Base-by-base conservation (phyloP, 2,888 invertebrate species). In the Folsomia candida region DNA sequence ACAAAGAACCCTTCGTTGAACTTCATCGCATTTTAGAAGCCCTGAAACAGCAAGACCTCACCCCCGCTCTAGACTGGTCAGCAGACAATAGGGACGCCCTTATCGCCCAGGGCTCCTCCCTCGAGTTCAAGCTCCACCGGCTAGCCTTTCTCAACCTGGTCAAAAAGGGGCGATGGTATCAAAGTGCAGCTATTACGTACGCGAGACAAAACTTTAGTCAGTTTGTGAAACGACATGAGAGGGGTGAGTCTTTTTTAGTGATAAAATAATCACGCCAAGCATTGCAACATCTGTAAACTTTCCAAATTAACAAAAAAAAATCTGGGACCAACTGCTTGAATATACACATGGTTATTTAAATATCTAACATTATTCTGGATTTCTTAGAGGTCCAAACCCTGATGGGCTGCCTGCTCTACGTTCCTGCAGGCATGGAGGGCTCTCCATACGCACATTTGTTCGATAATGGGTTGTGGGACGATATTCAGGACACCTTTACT, bases 31-130 rank as follows among this genome's bases (percentile, higher is more conserved):
- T 97, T 78, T 88, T 96, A 65, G 93, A 91, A 76, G 90, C 93
- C 61, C 86, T 98, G 72, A 90, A 91, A 79, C 89, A 89, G 62
- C 89, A 89, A 63, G 90, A 96, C 82, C 87, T 97, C 1, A 87
- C 88, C 54, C 92, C 93, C 14, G 97, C 97, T 0, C 84, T 97
- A 47, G 88, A 90, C 80, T 98, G 97, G 97, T 91, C 91, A 0
- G 87, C 88, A 75, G 87, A 87, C 9, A 90, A 94, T 81, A 88
- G 90, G 26, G 88, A 90, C 51, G 88, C 89, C 70, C 85, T 97
- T 64, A 86, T 88, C 79, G 86, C 86, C 73, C 89, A 89, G 82
- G 83, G 83, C 75, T 85, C 84, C 68, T 80, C 76, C 65, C 68
- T 80, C 9, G 79, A 80, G 62, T 80, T 80, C 66, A 80, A 80